Conservation (phyloP, 1,140 invertebrate species). For the Sesamia nonagrioides region DNA sequence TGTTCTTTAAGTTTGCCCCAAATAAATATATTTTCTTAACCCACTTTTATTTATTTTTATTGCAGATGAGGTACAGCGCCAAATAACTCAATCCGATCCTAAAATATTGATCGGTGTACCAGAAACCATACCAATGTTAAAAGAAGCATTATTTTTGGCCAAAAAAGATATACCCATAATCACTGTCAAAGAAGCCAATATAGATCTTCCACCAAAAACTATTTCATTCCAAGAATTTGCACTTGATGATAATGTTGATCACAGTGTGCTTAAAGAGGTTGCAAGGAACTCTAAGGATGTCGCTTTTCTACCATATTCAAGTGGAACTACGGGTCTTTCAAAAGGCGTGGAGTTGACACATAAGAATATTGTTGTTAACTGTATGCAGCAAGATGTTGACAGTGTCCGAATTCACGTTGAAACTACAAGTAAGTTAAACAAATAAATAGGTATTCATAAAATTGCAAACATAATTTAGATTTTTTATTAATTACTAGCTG, state of each 20-base stretch:
- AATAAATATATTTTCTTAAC: not conserved
- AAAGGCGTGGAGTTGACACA: constrained; percentile 95
- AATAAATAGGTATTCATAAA: too few relatives aligned
- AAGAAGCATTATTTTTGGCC: constrained; percentile 78
- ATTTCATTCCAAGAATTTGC: constrained; percentile 88
- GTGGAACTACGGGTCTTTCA: constrained; percentile 95
- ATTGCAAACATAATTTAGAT: too few relatives aligned
- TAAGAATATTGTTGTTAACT: constrained; percentile 88
- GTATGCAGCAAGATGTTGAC: constrained; percentile 71
- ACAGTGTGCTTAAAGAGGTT: constrained; percentile 74
- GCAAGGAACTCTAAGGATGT: constrained; percentile 81
- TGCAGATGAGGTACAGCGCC: constrained; percentile 93
- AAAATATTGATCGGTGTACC: constrained; percentile 90
- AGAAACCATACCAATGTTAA: constrained; percentile 77
- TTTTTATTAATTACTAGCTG: too few relatives aligned
- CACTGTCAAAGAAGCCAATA: constrained; percentile 71
- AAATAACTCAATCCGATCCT: constrained; percentile 89
- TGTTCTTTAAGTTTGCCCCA: too few relatives aligned
- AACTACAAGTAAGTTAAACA: constrained; percentile 64
- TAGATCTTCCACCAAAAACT: constrained; percentile 79
- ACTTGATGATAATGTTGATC: constrained; percentile 76
- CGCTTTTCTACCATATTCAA: constrained; percentile 90
- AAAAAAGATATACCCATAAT: constrained; percentile 87
- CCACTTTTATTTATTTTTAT: too few relatives aligned
- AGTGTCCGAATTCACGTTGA: constrained; percentile 64